A percentile compares a stretch with the other conserved stretches of the same genome.
Conservation (phyloP, 2,113 vertebrate genomes). For the Limanda limanda region DNA sequence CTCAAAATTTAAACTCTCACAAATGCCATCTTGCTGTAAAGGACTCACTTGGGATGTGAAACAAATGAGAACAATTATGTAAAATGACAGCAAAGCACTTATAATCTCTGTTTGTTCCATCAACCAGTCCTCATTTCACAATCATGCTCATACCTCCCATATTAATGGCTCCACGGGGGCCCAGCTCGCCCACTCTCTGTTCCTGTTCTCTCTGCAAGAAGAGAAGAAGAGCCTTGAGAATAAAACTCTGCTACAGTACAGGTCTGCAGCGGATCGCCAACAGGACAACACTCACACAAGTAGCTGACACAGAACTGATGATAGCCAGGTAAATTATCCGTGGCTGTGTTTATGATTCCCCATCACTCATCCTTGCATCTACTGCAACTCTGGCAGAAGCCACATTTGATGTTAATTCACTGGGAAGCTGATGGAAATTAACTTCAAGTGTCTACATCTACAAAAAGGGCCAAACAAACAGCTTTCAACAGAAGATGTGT, state of each 20-base stretch:
- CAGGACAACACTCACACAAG: slow-evolving; percentile 17
- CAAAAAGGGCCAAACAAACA: not conserved
- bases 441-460: not conserved
- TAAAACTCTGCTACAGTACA: slow-evolving; percentile 40
- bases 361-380: not conserved
- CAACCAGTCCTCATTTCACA: slow-evolving; percentile 47
- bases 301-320: not conserved
- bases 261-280: slow-evolving; percentile 2
- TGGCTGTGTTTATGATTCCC: not conserved
- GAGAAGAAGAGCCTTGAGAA: slow-evolving; percentile 83
- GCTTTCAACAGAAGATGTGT: too few species aligned
- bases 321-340: not conserved
- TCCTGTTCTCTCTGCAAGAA: slow-evolving; percentile 99
- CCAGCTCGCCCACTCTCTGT: slow-evolving; percentile 99
- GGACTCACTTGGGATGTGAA: slow-evolving; percentile 23
- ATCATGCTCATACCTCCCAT: slow-evolving; percentile 96
- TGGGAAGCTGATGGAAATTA: not conserved
- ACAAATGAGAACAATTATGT: not conserved
- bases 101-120: slow-evolving; percentile 43
- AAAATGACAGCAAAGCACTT: slow-evolving; percentile 62
- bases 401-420: not conserved
- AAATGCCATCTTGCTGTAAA: not conserved
- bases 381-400: not conserved
- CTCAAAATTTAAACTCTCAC: too few species aligned
- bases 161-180: slow-evolving; percentile 97